Conservation (phyloP, 2,888 invertebrate species). For the Steromphala cineraria region DNA sequence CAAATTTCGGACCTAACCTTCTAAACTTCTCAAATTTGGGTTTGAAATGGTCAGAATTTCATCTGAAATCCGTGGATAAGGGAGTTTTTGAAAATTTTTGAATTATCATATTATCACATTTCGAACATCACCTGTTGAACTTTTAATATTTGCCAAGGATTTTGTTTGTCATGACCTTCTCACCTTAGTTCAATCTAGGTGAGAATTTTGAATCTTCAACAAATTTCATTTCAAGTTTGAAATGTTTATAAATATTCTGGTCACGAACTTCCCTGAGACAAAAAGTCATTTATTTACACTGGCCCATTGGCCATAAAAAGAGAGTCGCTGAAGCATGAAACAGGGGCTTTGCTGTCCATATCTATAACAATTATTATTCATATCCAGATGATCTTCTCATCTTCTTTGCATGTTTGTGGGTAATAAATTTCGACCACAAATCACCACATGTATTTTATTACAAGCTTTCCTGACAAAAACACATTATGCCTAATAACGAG, state of each 20-base stretch:
- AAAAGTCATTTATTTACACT: constrained; percentile 15
- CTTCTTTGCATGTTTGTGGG: background rate
- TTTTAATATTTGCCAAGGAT: background rate
- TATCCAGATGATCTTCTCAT: background rate
- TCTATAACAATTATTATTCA: background rate
- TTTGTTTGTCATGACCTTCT: background rate
- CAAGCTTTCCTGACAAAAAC: background rate
- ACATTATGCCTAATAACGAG: background rate
- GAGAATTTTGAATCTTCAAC: background rate
- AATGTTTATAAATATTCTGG: constrained; percentile 7
- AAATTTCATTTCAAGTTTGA: background rate
- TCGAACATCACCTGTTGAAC: background rate
- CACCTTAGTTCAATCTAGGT: background rate
- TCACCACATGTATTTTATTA: constrained; percentile 4
- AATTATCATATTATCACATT: too few species aligned
- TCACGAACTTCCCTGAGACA: background rate
- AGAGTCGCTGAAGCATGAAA: background rate
- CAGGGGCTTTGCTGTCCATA: background rate
- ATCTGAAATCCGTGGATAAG: too few species aligned
- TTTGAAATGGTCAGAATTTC: too few species aligned
- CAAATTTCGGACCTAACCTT: too few species aligned
- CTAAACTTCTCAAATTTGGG: too few species aligned
- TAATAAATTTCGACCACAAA: background rate
- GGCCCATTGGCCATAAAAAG: background rate
- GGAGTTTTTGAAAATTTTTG: too few species aligned